phyloP scores from a whole-genome alignment of 2,888 invertebrate genomes.

The Athalia cordata region DNA sequence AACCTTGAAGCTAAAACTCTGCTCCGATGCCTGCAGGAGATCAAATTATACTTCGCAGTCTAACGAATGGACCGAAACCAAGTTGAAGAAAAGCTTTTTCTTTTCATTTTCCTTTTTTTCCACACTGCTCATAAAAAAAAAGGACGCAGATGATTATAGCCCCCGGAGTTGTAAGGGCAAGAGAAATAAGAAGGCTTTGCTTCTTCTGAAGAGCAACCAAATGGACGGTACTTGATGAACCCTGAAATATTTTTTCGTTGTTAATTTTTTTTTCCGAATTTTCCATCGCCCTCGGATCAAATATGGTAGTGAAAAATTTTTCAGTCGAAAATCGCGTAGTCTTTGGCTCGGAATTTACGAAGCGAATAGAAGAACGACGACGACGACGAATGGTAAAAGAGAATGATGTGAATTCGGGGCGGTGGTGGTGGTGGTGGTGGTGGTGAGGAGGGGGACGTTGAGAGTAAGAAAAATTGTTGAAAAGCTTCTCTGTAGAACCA shows the following conservation, averaged over 20 bases:
- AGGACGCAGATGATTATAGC: constrained; percentile 29
- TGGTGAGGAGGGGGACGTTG: not conserved
- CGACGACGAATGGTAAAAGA: not conserved
- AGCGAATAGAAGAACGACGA: too few species aligned
- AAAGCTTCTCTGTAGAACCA: constrained; percentile 19
- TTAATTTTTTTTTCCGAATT: not conserved
- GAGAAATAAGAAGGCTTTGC: not conserved
- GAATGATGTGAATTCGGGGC: not conserved
- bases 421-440: not conserved
- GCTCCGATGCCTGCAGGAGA: not conserved
- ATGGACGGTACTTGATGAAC: constrained; percentile 36
- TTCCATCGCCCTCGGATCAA: too few species aligned
- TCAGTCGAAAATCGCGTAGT: too few species aligned
- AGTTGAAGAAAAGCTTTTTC: too few species aligned
- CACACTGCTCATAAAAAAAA: not conserved
- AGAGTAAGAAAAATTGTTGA: constrained; percentile 32
- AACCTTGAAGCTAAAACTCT: constrained; percentile 11
- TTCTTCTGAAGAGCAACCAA: constrained; percentile 18
- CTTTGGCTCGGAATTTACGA: too few species aligned
- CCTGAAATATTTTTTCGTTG: constrained; percentile 7
- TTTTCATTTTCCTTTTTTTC: too few species aligned
- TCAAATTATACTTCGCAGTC: constrained; percentile 23
- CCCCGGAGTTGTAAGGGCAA: not conserved
- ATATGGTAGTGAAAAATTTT: too few species aligned
- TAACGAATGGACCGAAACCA: not conserved